phyloP scores from a whole-genome alignment of 2,113 vertebrate genomes.

The Harpagus bidentatus region DNA sequence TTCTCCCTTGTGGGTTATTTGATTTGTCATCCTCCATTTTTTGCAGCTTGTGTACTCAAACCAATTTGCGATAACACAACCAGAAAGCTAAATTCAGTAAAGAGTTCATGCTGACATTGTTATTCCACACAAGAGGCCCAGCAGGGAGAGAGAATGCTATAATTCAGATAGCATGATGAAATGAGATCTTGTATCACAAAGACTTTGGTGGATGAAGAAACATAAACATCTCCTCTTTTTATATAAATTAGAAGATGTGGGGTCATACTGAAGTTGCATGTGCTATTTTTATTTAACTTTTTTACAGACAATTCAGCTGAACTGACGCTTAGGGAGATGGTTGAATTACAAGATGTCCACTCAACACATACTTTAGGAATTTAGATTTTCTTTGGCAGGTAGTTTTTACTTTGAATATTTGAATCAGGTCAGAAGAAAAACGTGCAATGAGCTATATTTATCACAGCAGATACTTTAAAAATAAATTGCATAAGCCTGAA shows the following conservation, averaged over 20 bases:
- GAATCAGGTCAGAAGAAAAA: constrained; percentile 4
- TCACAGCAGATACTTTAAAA: neutral
- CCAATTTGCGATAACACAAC: constrained; percentile 54
- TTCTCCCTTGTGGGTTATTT: constrained; percentile 39
- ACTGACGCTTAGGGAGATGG: neutral
- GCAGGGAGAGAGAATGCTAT: constrained; percentile 8
- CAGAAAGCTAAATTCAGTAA: constrained; percentile 61
- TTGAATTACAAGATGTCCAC: neutral
- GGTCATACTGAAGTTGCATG: neutral
- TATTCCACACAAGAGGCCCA: constrained; percentile 27
- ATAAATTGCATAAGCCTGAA: neutral
- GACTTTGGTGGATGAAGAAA: constrained; percentile 11
- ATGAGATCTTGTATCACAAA: constrained; percentile 36
- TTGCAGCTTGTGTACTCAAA: constrained; percentile 49
- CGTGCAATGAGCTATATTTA: neutral
- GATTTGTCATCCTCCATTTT: constrained; percentile 52
- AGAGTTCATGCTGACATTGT: constrained; percentile 44
- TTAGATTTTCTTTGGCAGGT: neutral
- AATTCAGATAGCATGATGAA: constrained; percentile 38
- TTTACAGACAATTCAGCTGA: neutral
- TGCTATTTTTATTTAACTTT: neutral
- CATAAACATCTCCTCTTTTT: constrained; percentile 4
- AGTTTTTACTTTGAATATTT: constrained; percentile 23
- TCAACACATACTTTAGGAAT: neutral
- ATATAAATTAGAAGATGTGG: neutral